Base-by-base conservation (phyloP, 2,888 invertebrate genomes). In the Lissonota sp. region DNA sequence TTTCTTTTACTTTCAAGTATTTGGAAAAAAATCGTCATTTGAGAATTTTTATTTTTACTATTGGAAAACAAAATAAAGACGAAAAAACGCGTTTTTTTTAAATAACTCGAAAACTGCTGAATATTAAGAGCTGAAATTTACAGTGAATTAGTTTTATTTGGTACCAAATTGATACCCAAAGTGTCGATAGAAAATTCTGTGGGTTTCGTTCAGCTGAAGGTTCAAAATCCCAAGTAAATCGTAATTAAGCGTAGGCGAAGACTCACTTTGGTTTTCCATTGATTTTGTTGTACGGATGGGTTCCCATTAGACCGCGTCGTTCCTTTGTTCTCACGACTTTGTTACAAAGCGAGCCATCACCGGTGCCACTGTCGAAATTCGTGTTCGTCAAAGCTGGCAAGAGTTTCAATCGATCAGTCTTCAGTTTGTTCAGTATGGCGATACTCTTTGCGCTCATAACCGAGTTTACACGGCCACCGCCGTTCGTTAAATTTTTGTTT, bases 361-460 rank as follows among this genome's bases (percentile, higher is more conserved):
- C 69, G 12, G 83, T 73, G 12, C 79, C 83, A 12, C 72, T 76
- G 12, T 84, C 55, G 79, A 66, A 44, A 49, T 8, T 60, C 49
- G 76, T 71, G 12, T 81, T 86, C 0, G 84, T 77, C 1, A 80
- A 40, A 53, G 77, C 62, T 12, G 84, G 71, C 39, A 79, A 67
- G 5, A 74, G 66, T 75, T 86, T 90, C 14, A 84, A 49, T 73
- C 84, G 87, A 6, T 89, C 89, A 14, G 85, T 85, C 76, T 91
- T 92, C 12, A 92, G 67, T 83, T 89, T 91, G 78, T 92, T 92
- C 51, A 92, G 78, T 84, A 92, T 90, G 6, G 91, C 90, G 6
- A 91, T 82, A 79, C 89, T 91, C 71, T 91, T 92, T 7, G 90
- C 91, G 51, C 89, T 92, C 89, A 92, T 91, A 6, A 79, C 75